A percentile compares a stretch with the other conserved stretches of the same genome.
phyloP scores from a whole-genome alignment of 2,797 vertebrate species.

The Hemibagrus guttatus region DNA sequence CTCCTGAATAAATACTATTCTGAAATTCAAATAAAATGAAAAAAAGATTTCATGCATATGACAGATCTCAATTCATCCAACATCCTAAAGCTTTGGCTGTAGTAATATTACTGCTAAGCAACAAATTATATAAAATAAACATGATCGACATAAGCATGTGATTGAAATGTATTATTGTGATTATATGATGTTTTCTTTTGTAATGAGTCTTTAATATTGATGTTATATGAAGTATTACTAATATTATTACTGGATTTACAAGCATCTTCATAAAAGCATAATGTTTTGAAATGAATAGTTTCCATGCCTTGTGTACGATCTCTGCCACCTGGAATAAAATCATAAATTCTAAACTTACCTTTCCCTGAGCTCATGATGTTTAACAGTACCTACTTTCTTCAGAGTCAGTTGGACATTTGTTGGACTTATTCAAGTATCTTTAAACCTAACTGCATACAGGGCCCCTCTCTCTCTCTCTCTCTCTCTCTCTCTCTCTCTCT shows the following conservation, averaged over 20 bases:
- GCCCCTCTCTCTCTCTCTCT: not conserved
- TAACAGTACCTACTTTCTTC: not conserved
- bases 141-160: not conserved
- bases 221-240: not conserved
- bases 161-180: not conserved
- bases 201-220: too few species aligned
- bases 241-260: not conserved
- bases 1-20: not conserved
- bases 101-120: not conserved
- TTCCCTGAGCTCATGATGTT: not conserved
- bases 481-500: not conserved
- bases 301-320: not conserved
- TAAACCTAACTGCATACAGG: conserved; percentile 7
- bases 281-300: not conserved
- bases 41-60: not conserved
- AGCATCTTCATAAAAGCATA: not conserved
- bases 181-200: not conserved
- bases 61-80: not conserved
- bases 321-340: not conserved
- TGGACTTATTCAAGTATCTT: conserved; percentile 5
- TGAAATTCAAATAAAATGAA: not conserved
- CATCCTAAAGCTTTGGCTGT: not conserved
- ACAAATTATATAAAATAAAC: conserved; percentile 8
- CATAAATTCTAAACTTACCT: not conserved
- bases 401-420: not conserved